Evolutionary conservation across 2,888 invertebrate genomes (phyloP).

Genomic region (Poecilus cupreus): DNA sequence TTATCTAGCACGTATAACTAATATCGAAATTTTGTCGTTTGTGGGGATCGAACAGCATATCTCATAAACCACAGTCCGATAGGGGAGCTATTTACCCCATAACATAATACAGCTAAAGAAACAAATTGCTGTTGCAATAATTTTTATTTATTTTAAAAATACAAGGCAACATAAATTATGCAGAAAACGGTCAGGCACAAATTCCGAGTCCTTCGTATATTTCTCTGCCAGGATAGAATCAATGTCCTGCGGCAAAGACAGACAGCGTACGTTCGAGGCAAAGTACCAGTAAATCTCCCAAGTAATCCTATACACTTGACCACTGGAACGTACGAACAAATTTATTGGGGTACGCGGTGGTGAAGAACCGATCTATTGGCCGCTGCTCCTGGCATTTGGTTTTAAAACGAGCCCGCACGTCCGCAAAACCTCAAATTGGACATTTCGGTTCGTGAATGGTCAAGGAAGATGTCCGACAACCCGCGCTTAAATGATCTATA

Average conservation of each 20-base stretch:
- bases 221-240: not conserved
- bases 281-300: slow-evolving; percentile 44
- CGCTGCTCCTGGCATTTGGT: not conserved
- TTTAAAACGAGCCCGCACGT: not conserved
- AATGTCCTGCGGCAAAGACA: not conserved
- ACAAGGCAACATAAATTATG: too few species aligned
- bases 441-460: not conserved
- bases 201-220: not conserved
- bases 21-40: too few species aligned
- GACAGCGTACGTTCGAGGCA: not conserved
- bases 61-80: too few species aligned
- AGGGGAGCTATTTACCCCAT: too few species aligned
- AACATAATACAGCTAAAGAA: too few species aligned
- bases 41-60: too few species aligned
- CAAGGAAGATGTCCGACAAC: too few species aligned
- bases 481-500: too few species aligned
- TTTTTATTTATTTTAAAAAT: too few species aligned
- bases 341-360: slow-evolving; percentile 8
- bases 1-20: too few species aligned
- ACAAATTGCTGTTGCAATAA: too few species aligned
- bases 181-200: too few species aligned
- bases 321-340: slow-evolving; percentile 6
- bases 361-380: slow-evolving; percentile 18
- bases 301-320: slow-evolving; percentile 45
- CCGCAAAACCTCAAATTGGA: not conserved